phyloP scores from a whole-genome alignment of 2,113 vertebrate species.

The Prinia subflava region DNA sequence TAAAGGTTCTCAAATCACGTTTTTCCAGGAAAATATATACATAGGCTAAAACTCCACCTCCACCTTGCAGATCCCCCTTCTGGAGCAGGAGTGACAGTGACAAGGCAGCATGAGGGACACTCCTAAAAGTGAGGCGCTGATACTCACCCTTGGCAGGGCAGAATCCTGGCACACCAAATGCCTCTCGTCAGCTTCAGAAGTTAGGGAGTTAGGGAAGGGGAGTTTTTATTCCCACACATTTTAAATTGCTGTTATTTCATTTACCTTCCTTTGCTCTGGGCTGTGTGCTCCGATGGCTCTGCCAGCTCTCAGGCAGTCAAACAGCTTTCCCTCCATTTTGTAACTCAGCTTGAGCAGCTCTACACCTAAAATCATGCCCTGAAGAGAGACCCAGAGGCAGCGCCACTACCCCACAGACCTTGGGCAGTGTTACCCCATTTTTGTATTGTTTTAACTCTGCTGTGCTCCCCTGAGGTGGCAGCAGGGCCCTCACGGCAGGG shows the following conservation, averaged over 20 bases:
- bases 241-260: neutral
- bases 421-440: neutral
- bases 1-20: neutral
- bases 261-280: neutral
- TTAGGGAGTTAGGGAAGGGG: neutral
- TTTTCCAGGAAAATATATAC: neutral
- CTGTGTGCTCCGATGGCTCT: neutral
- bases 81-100: neutral
- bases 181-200: neutral
- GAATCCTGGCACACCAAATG: neutral
- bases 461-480: neutral
- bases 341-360: neutral
- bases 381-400: neutral
- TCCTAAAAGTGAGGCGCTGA: accelerated
- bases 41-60: neutral
- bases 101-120: neutral
- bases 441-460: accelerated
- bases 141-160: too few relatives aligned
- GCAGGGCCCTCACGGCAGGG: accelerated
- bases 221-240: neutral
- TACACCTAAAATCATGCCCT: neutral
- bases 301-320: neutral
- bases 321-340: neutral
- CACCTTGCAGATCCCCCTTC: neutral
- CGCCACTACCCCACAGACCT: too few relatives aligned